Percentiles rank a stretch among this genome's conserved stretches.
These are phyloP conservation scores for Staurois parvus DNA, from an alignment of 2,797 vertebrate genomes.

Conservation along the genomic window DNA sequence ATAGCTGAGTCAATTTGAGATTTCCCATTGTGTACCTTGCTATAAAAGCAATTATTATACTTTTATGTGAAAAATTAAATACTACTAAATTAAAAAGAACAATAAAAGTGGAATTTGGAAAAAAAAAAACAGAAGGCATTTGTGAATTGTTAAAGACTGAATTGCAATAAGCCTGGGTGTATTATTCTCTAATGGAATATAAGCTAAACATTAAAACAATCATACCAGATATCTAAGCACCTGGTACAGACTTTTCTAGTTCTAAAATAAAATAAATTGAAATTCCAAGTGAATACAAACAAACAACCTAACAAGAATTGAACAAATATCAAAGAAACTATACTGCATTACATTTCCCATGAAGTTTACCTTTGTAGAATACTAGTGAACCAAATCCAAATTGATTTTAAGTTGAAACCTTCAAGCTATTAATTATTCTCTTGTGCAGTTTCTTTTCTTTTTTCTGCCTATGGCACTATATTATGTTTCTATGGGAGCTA, in stretches of 20 bases:
- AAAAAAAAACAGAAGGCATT: background rate
- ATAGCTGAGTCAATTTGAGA: background rate
- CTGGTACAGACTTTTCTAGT: conserved; percentile 12
- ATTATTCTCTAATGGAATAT: background rate
- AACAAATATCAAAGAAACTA: conserved; percentile 34
- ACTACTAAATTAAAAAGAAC: background rate
- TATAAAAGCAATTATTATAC: background rate
- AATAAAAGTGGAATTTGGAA: background rate
- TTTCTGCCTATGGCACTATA: conserved; percentile 58
- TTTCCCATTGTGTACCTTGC: background rate
- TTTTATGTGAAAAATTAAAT: background rate
- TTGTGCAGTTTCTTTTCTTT: conserved; percentile 68
- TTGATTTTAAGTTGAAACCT: conserved; percentile 66
- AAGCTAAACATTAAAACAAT: conserved; percentile 15
- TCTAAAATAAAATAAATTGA: conserved; percentile 21
- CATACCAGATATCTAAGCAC: background rate
- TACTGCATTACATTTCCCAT: conserved; percentile 62
- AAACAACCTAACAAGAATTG: conserved; percentile 20
- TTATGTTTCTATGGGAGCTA: conserved; percentile 56
- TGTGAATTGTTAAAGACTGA: background rate
- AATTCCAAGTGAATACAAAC: conserved; percentile 29
- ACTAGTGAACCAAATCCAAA: conserved; percentile 72
- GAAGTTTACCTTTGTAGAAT: conserved; percentile 65
- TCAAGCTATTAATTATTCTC: conserved; percentile 69
- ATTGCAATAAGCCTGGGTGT: background rate